Evolutionary conservation across 2,797 vertebrate genomes (phyloP), one percentile per base, ranked within the genome.

Genomic region (Fratercula arctica): DNA sequence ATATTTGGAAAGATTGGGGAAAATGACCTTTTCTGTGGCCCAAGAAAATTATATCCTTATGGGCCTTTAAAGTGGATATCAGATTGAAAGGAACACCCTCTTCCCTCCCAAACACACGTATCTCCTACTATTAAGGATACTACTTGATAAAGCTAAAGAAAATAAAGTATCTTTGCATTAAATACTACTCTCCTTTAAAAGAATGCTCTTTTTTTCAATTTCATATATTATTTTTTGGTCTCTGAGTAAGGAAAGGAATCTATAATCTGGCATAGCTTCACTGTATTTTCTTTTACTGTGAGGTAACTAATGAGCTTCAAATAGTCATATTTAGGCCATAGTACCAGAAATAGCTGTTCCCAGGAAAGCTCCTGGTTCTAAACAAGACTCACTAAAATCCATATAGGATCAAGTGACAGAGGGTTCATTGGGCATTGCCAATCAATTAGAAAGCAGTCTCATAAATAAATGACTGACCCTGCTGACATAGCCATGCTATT

Each of bases 41-140:
- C 41, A 78, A 61, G 70, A 91, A 96, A 89, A 93, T 72, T n/a
- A 77, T 21, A 93, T 29, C 73, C 29, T 91, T 26, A n/a, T 43
- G 33, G 80, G 48, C n/a, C 63, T 84, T 93, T 74, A 72, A 96
- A 92, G 33, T 45, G 28, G 83, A 0, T 78, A 95, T 60, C 41
- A 54, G 54, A 81, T 6, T 61, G 67, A 95, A 93, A 91, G 29
- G 23, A 89, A 74, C 24, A 73, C 10, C 3, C 8, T 23, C 14
- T 59, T 92, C 10, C 54, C 19, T 76, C 33, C 19, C 41, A 85
- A 79, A 85, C 11, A 68, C 20, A 56, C 3, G 0, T 23, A 90
- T 45, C 19, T 75, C 33, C 50, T 74, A 70, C 48, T 93, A 54
- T 43, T 72, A 78, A 91, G 60, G 50, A 68, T 16, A 35, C 13